Evolutionary conservation across 2,888 invertebrate species (phyloP).

Genomic region (Melieria crassipennis): DNA sequence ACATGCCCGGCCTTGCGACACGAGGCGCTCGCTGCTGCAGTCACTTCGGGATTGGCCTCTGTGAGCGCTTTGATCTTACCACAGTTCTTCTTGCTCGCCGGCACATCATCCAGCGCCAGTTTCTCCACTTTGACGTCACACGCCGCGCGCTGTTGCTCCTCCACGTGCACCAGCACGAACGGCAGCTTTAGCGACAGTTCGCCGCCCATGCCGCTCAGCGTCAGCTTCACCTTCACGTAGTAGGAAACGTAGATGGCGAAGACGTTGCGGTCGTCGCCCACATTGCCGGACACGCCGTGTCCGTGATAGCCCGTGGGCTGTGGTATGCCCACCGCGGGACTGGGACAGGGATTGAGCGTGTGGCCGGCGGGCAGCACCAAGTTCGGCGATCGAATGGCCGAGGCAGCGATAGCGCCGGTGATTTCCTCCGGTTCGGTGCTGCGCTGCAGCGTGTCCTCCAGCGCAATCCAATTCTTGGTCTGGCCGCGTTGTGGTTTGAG

Average conservation of each 20-base stretch:
- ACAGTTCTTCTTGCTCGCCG: constrained; percentile 46
- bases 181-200: constrained; percentile 82
- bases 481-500: constrained; percentile 78
- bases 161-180: constrained; percentile 78
- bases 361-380: constrained; percentile 46
- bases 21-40: neutral
- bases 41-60: neutral
- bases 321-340: constrained; percentile 48
- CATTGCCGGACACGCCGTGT: constrained; percentile 66
- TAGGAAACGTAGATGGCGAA: constrained; percentile 93
- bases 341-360: constrained; percentile 53
- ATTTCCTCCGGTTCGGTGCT: constrained; percentile 71
- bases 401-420: constrained; percentile 67
- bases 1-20: constrained; percentile 9
- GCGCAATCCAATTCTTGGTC: constrained; percentile 90
- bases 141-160: constrained; percentile 49
- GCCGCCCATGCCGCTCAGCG: constrained; percentile 83
- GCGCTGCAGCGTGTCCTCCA: constrained; percentile 85
- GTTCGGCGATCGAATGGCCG: constrained; percentile 68
- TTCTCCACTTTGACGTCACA: constrained; percentile 45
- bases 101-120: constrained; percentile 56
- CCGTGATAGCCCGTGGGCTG: constrained; percentile 42
- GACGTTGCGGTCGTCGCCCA: constrained; percentile 77
- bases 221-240: constrained; percentile 87
- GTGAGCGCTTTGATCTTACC: constrained; percentile 30